phyloP scores from a whole-genome alignment of 2,888 invertebrate genomes.

The Drosophila melanosoma region DNA sequence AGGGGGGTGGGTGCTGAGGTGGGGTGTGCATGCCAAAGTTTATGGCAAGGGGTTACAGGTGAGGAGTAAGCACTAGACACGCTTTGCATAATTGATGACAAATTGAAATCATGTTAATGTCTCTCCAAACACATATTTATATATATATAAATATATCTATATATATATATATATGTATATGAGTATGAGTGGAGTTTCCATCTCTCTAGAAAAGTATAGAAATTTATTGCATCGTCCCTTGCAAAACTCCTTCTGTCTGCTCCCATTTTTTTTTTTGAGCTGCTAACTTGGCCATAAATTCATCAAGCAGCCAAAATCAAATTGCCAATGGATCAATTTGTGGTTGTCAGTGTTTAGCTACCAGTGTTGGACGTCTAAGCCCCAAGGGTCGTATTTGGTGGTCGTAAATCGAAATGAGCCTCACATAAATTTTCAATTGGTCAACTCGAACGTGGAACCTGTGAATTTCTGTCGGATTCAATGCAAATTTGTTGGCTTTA shows the following conservation, averaged over 20 bases:
- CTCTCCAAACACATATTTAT: conserved; percentile 11
- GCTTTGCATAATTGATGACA: conserved; percentile 85
- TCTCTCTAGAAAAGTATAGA: not conserved
- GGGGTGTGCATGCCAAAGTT: conserved; percentile 8
- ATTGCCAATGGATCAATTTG: conserved; percentile 77
- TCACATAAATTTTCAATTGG: conserved; percentile 78
- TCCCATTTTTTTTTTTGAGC: not conserved
- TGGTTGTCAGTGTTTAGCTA: conserved; percentile 67
- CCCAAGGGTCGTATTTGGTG: conserved; percentile 69
- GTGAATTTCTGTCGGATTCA: not conserved
- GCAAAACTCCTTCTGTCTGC: conserved; percentile 19
- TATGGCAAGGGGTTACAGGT: conserved; percentile 14
- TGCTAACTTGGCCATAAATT: conserved; percentile 66
- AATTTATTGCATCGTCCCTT: conserved; percentile 25
- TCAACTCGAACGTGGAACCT: conserved; percentile 39
- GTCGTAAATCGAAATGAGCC: conserved; percentile 78
- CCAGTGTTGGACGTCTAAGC: conserved; percentile 14
- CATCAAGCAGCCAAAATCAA: conserved; percentile 73
- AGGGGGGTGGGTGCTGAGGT: not conserved
- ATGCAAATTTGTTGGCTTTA: conserved; percentile 5
- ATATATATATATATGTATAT: not conserved
- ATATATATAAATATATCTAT: conserved; percentile 4
- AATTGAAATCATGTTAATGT: conserved; percentile 84
- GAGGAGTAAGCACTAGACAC: conserved; percentile 57
- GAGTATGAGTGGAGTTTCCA: not conserved